Base-by-base conservation (phyloP, 2,797 vertebrate species). In the Sebastes goodei region DNA sequence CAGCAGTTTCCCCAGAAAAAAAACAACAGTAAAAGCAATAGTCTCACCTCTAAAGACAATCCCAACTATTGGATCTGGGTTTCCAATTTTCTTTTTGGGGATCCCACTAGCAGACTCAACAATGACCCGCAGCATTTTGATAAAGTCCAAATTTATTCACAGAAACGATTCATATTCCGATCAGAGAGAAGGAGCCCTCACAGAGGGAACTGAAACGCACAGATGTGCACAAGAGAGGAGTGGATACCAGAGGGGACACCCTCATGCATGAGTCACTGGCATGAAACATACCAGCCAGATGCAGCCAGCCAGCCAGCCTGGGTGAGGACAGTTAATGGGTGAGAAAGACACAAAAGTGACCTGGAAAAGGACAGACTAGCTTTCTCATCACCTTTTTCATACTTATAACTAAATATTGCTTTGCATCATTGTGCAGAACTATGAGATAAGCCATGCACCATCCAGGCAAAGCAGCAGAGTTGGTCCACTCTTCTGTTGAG, bases 21-120 rank as follows among this genome's bases (percentile, higher is more conserved):
- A 10, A 42, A 52, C 4, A 52, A 53, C 20, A 20, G 1, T 15
- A 1, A 79, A 33, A 21, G 6, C 12, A 59, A 72, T 2, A 32
- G 2, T 30, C 97, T 97, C 95, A 99, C 98, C 98, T 95, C 96
- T 97, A 88, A 98, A 99, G 85, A 96, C 85, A 87, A 99, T 81
- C 15, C 94, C 91, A 72, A 94, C 94, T 60, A 99, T 97, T 61
- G 98, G 98, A 93, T 99, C 98, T 66, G 98, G 98, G 76, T 96
- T 96, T 82, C 98, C 97, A 87, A 99, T 95, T 86, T 95, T 99
- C 87, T 96, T 97, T 94, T 97, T 98, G 29, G 98, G 98, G 80
- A 99, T 97, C 78, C 97, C 97, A 71, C 80, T 87, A 21, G 98
- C 98, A 49, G 96, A 97, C 86, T 99, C 97, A 82, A 99, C 96